Conservation (phyloP, 2,113 vertebrate species). For the Ceyx cyanopectus region DNA sequence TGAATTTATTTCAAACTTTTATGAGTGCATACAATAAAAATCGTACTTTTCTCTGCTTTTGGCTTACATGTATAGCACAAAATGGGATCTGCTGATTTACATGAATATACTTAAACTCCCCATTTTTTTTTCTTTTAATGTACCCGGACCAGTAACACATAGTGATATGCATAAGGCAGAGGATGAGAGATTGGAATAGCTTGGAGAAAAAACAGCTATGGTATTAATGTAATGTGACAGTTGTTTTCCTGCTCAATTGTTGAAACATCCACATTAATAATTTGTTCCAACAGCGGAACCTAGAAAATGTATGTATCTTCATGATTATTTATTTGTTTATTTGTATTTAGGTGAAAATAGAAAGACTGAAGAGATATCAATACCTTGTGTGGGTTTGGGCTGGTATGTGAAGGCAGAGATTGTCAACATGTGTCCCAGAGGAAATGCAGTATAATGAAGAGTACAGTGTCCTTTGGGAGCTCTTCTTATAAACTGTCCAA, state of each 20-base stretch:
- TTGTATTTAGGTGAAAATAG: slow-evolving; percentile 76
- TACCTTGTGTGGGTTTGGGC: slow-evolving; percentile 72
- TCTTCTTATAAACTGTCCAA: neutral
- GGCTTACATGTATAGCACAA: neutral
- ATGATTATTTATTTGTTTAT: neutral
- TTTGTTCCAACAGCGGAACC: slow-evolving; percentile 41
- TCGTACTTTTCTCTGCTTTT: neutral
- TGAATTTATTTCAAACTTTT: neutral
- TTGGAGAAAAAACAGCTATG: neutral
- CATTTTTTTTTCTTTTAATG: neutral
- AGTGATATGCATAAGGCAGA: neutral
- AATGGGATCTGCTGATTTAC: neutral
- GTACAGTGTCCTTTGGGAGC: slow-evolving; percentile 4
- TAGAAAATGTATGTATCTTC: slow-evolving; percentile 45
- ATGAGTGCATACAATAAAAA: neutral
- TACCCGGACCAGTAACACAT: neutral
- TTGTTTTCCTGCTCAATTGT: slow-evolving; percentile 56
- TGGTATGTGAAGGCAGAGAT: slow-evolving; percentile 69
- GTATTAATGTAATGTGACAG: slow-evolving; percentile 46
- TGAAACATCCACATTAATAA: slow-evolving; percentile 46
- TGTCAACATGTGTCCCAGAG: slow-evolving; percentile 30
- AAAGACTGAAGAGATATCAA: slow-evolving; percentile 62
- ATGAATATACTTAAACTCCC: neutral
- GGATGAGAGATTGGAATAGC: neutral
- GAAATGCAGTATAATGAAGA: neutral